phyloP scores from a whole-genome alignment of 2,888 invertebrate species.

The Phragmatobia fuliginosa region DNA sequence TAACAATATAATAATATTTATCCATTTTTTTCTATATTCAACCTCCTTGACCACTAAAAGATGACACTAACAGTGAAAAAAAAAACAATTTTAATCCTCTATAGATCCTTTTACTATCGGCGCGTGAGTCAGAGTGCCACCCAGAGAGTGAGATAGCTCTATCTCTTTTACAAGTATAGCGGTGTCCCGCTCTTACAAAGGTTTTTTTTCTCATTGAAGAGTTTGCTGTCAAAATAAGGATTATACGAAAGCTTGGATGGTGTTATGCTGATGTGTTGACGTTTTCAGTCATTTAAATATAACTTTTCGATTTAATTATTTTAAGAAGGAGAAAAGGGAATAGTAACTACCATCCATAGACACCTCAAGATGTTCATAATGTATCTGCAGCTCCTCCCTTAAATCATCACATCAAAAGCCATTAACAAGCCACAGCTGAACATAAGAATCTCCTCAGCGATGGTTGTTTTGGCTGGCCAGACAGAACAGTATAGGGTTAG shows the following conservation, averaged over 20 bases:
- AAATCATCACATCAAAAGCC: no score
- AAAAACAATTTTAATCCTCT: slow-evolving; percentile 61
- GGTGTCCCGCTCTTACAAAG: slow-evolving; percentile 54
- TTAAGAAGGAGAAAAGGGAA: background rate
- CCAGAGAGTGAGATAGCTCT: slow-evolving; percentile 65
- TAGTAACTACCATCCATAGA: no score
- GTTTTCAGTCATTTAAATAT: background rate
- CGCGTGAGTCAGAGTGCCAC: slow-evolving; percentile 80
- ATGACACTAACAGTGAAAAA: slow-evolving; percentile 54
- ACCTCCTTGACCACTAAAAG: slow-evolving; percentile 64
- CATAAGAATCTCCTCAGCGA: no score
- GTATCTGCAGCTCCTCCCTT: no score
- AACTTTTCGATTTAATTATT: background rate
- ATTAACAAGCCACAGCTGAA: no score
- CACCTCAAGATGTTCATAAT: no score
- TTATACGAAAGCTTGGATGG: slow-evolving; percentile 82
- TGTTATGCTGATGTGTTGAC: slow-evolving; percentile 59
- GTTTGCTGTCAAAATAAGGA: slow-evolving; percentile 86
- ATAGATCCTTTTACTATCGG: slow-evolving; percentile 62
- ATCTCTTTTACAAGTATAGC: slow-evolving; percentile 61
- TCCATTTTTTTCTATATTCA: slow-evolving; percentile 59
- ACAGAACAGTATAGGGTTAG: no score
- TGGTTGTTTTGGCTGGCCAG: no score
- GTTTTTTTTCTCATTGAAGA: slow-evolving; percentile 81
- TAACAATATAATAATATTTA: slow-evolving; percentile 48